phyloP scores from a whole-genome alignment of 2,797 vertebrate species.

The Karalla daura region DNA sequence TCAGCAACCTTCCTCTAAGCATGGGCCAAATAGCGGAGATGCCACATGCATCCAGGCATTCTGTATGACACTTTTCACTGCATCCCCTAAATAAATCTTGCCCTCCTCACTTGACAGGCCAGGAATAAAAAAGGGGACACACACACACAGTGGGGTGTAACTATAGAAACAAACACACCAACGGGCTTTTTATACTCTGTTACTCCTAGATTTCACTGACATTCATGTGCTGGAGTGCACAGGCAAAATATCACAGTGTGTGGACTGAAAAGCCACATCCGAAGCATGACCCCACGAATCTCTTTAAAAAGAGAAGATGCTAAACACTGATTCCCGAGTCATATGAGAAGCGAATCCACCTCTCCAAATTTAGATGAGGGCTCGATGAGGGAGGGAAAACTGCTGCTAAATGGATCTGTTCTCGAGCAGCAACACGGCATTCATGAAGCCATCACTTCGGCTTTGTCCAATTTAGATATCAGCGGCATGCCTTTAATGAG shows the following conservation, averaged over 20 bases:
- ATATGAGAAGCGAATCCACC: background rate
- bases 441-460: slow-evolving; percentile 39
- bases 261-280: background rate
- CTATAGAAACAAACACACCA: slow-evolving; percentile 78
- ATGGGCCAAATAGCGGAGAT: slow-evolving; percentile 78
- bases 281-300: background rate
- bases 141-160: slow-evolving; percentile 58
- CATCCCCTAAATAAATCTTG: slow-evolving; percentile 84
- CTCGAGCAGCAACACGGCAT: background rate
- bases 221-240: slow-evolving; percentile 39
- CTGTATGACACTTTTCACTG: slow-evolving; percentile 80
- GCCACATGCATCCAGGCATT: slow-evolving; percentile 77
- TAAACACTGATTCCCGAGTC: background rate
- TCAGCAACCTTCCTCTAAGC: slow-evolving; percentile 69
- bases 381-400: background rate
- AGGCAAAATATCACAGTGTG: slow-evolving; percentile 32
- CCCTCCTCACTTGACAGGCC: slow-evolving; percentile 68
- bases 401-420: slow-evolving; percentile 3
- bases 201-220: slow-evolving; percentile 56
- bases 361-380: background rate
- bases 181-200: slow-evolving; percentile 69
- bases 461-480: slow-evolving; percentile 56
- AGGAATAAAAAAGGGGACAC: slow-evolving; percentile 73
- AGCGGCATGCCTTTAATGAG: slow-evolving; percentile 56
- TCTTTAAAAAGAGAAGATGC: background rate